Evolutionary conservation across 1,140 invertebrate genomes (phyloP), one percentile per base, ranked within the genome.

Genomic region (Anastrepha ludens): DNA sequence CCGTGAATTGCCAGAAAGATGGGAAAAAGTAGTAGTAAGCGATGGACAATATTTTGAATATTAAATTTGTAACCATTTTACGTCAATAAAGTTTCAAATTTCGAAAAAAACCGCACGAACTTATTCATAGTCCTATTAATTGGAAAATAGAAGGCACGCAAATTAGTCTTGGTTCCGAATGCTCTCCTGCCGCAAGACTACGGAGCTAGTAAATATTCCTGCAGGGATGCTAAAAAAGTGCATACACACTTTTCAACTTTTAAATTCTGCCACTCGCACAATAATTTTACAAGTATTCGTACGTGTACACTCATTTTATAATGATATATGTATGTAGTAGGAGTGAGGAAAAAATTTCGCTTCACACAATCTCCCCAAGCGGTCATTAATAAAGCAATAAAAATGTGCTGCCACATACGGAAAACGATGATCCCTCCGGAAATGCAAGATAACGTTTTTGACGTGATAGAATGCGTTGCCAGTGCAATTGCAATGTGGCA

Each of bases 381-480:
- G 29, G 11, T 50, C 65, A 65, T 74, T 58, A 87, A 74, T 81
- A 87, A 78, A 74, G 59, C 39, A 87, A 87, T 60, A 87, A 70
- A 87, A 62, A 50, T 87, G 41, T 67, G 20, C 62, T 58, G 59
- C 78, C 59, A 89, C 86, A 88, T 92, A 93, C 93, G 44, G 92
- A 90, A 67, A 93, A 90, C 7, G 93, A 92, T 87, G 93, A 91
- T 87, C 93, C 93, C 89, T 93, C 93, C 87, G 93, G 93, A 91
- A 93, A 93, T 87, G 91, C 90, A 87, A 93, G 90, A 91, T 93
- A 93, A 59, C 93, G 90, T 81, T 89, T 93, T 60, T 88, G 88
- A n/a, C 92, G 91, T 62, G 90, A 90, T 87, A 91, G 89, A 64
- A 87, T 70, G 70, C 88, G 89, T 85, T 88, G 88, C 88, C 89